Evolutionary conservation across 2,113 vertebrate genomes (phyloP).

Genomic region (Zosterops hypoxanthus): DNA sequence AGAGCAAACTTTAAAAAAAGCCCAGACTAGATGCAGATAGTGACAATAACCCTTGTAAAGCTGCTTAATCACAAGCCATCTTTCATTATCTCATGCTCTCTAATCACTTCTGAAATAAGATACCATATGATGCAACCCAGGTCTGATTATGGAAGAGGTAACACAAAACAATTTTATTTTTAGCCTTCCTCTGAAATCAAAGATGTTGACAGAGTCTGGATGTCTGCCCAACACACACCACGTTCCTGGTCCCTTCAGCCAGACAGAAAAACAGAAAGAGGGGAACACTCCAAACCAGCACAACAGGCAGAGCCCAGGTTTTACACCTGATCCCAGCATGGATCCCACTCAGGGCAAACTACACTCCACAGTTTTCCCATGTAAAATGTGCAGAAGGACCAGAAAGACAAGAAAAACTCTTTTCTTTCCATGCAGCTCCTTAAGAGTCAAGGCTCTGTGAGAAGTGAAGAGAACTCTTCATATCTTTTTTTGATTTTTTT

Average conservation of each 20-base stretch:
- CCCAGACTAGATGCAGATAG: neutral
- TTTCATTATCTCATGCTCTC: slow-evolving; percentile 5
- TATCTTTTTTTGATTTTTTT: neutral
- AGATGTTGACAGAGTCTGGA: slow-evolving; percentile 2
- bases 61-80: neutral
- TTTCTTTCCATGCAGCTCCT: neutral
- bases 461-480: neutral
- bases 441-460: neutral
- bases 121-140: neutral
- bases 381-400: neutral
- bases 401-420: neutral
- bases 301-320: neutral
- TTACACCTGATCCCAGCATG: neutral
- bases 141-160: slow-evolving; percentile 5
- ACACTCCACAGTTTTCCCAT: neutral
- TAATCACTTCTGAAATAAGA: slow-evolving; percentile 18
- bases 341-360: neutral
- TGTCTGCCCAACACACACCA: neutral
- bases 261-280: neutral
- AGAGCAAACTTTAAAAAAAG: neutral
- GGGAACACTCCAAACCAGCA: neutral
- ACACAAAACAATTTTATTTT: slow-evolving; percentile 55
- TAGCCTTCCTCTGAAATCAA: slow-evolving; percentile 23
- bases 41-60: neutral
- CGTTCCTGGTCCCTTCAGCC: neutral